Evolutionary conservation across 2,113 vertebrate genomes (phyloP).

Genomic region (Mesocricetus auratus): DNA sequence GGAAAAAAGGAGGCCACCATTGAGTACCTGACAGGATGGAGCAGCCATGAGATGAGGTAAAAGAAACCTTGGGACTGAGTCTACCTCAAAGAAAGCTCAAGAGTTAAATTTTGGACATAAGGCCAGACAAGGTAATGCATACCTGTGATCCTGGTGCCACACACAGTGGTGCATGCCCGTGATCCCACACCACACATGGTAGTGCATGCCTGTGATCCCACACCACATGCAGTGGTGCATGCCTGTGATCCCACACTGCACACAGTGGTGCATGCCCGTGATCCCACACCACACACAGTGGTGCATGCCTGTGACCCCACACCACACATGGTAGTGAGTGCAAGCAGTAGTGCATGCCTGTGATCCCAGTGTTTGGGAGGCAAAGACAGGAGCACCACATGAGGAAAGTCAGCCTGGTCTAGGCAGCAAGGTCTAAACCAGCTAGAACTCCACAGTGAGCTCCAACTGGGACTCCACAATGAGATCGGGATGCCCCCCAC

Average conservation of each 20-base stretch:
- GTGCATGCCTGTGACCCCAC: background rate
- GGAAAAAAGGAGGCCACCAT: background rate
- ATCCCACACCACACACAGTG: too few species aligned
- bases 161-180: too few species aligned
- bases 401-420: background rate
- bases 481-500: too few species aligned
- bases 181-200: too few species aligned
- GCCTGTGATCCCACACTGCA: background rate
- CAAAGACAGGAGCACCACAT: background rate
- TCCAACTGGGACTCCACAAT: too few species aligned
- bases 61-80: background rate
- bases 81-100: background rate
- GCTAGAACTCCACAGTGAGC: background rate
- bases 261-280: too few species aligned
- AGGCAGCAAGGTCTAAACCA: background rate
- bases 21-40: background rate
- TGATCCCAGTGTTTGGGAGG: background rate
- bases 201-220: background rate
- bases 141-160: background rate
- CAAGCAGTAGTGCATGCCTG: background rate
- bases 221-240: too few species aligned
- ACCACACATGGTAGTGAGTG: too few species aligned
- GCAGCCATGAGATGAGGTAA: background rate
- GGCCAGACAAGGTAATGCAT: background rate
- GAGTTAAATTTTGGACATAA: background rate